Evolutionary conservation across 2,888 invertebrate species (phyloP).

Genomic region (Parasteatoda lunata): DNA sequence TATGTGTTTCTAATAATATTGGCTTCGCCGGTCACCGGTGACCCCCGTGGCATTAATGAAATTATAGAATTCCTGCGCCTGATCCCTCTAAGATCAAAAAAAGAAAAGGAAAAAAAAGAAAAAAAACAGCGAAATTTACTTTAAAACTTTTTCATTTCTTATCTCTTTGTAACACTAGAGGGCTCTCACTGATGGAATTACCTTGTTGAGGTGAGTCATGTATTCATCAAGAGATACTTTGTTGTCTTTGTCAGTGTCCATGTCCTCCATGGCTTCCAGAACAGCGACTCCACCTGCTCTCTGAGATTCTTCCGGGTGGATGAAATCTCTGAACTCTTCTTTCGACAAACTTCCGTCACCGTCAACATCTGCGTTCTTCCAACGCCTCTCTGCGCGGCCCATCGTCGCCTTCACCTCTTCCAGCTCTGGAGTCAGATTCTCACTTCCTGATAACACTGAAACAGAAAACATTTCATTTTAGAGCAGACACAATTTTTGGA

Average conservation of each 20-base stretch:
- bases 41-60: too few species aligned
- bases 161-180: too few species aligned
- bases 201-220: constrained; percentile 74
- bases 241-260: constrained; percentile 77
- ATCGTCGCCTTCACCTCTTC: constrained; percentile 67
- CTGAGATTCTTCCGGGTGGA: constrained; percentile 71
- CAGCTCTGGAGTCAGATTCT: constrained; percentile 41
- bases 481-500: too few species aligned
- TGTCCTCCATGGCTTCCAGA: constrained; percentile 78
- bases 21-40: too few species aligned
- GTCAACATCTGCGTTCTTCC: constrained; percentile 71
- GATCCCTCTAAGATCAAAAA: too few species aligned
- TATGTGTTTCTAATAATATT: too few species aligned
- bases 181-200: neutral
- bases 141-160: too few species aligned
- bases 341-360: constrained; percentile 69
- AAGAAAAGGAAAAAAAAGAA: too few species aligned
- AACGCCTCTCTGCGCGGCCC: constrained; percentile 70
- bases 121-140: too few species aligned
- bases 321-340: constrained; percentile 71
- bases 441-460: constrained; percentile 37
- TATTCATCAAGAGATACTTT: constrained; percentile 77
- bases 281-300: constrained; percentile 70
- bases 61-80: too few species aligned
- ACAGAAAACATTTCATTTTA: neutral